phyloP scores from a whole-genome alignment of 2,888 invertebrate genomes.

The Tethea ocularis region DNA sequence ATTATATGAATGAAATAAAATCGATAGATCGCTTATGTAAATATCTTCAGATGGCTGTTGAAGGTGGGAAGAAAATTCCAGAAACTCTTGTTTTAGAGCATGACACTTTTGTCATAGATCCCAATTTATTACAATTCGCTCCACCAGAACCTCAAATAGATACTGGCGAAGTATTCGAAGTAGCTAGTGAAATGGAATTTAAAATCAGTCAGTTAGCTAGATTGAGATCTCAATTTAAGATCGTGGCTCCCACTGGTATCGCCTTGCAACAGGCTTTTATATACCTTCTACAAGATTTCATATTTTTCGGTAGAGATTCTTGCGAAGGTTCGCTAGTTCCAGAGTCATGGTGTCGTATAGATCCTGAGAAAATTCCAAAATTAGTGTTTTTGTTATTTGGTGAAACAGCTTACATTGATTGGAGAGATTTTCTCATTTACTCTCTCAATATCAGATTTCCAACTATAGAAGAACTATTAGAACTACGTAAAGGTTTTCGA shows the following conservation, averaged over 20 bases:
- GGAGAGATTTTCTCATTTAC: conserved; percentile 87
- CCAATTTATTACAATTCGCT: conserved; percentile 67
- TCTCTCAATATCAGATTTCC: conserved; percentile 84
- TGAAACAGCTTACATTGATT: conserved; percentile 82
- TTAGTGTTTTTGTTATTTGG: conserved; percentile 80
- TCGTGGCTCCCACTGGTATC: conserved; percentile 71
- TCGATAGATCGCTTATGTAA: conserved; percentile 80
- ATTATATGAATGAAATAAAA: conserved; percentile 71
- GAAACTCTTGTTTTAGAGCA: conserved; percentile 75
- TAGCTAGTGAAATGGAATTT: conserved; percentile 53
- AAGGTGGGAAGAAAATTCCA: conserved; percentile 71
- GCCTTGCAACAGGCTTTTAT: conserved; percentile 75
- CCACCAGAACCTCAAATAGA: conserved; percentile 35
- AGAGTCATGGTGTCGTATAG: conserved; percentile 68
- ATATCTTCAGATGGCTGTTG: conserved; percentile 79
- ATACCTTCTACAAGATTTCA: conserved; percentile 80
- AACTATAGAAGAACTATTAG: conserved; percentile 78
- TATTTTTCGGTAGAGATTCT: conserved; percentile 73
- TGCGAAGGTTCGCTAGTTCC: conserved; percentile 63
- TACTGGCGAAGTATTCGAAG: conserved; percentile 40
- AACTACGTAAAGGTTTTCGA: conserved; percentile 72
- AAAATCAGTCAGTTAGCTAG: conserved; percentile 65
- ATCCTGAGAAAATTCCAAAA: conserved; percentile 68
- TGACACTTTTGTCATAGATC: conserved; percentile 77
- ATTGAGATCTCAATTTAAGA: conserved; percentile 63